Evolutionary conservation across 1,140 invertebrate genomes (phyloP).

Genomic region (Eurosta solidaginis): DNA sequence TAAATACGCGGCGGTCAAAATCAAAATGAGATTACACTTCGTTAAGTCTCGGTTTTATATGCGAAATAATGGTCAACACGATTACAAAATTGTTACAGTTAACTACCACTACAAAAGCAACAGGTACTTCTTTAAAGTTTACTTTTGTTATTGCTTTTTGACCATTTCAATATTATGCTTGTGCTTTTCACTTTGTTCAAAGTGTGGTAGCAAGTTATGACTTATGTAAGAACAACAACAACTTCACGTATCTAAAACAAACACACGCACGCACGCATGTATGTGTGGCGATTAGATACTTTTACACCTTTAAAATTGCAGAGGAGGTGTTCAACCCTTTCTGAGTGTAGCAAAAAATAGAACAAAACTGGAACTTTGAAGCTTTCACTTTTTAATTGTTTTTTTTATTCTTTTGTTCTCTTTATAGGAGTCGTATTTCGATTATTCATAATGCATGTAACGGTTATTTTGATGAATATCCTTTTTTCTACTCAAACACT

Average conservation of each 20-base stretch:
- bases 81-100: no score
- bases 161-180: neutral
- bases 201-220: neutral
- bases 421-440: no score
- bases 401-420: neutral
- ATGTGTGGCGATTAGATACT: neutral
- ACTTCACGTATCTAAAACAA: neutral
- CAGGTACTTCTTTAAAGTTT: neutral
- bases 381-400: neutral
- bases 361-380: no score
- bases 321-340: slow-evolving; percentile 3
- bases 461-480: neutral
- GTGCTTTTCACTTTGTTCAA: neutral
- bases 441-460: neutral
- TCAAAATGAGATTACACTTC: neutral
- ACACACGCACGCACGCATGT: neutral
- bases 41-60: neutral
- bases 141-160: neutral
- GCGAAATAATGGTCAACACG: neutral
- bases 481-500: neutral
- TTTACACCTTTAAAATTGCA: neutral
- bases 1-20: neutral
- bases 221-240: neutral
- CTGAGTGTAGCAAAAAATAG: neutral
- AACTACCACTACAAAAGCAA: neutral